These are phyloP conservation scores for Ptychodera flava DNA, from an alignment of 35 echinoderm and acorn worm species.

Conservation along the genomic window DNA sequence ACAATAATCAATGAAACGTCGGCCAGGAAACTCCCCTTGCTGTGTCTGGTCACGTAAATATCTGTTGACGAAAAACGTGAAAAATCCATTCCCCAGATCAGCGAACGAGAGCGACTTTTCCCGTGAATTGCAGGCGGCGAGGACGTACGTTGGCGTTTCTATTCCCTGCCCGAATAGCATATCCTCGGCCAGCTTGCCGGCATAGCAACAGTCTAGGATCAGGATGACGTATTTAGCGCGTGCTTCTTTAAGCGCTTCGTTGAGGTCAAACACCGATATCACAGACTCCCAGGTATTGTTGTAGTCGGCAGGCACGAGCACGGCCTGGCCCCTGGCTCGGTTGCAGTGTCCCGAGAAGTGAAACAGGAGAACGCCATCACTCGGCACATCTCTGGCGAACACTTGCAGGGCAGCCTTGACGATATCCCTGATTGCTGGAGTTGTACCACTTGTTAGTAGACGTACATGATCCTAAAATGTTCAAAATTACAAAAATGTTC, in stretches of 20 bases:
- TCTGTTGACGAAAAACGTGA: not conserved
- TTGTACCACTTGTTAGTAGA: not conserved
- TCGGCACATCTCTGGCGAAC: not conserved
- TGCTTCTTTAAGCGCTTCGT: not conserved
- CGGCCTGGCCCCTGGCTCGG: not conserved
- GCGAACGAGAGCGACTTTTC: not conserved
- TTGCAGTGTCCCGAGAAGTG: not conserved
- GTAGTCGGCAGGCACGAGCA: not conserved
- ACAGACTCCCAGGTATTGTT: not conserved
- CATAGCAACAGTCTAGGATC: not conserved
- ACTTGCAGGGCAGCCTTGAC: not conserved
- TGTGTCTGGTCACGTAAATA: not conserved
- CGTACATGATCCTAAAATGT: not conserved
- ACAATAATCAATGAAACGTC: not conserved
- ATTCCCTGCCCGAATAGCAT: not conserved
- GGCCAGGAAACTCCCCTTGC: not conserved
- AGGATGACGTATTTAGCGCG: not conserved
- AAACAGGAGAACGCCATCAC: not conserved
- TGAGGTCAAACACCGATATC: not conserved
- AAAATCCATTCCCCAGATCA: not conserved
- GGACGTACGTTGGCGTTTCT: not conserved
- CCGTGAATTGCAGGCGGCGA: not conserved
- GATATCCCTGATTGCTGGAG: not conserved
- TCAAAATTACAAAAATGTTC: no score
- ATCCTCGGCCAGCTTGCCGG: not conserved